A percentile compares a stretch with the other conserved stretches of the same genome.
phyloP scores from a whole-genome alignment of 2,113 vertebrate species.

The Aegithalos caudatus region DNA sequence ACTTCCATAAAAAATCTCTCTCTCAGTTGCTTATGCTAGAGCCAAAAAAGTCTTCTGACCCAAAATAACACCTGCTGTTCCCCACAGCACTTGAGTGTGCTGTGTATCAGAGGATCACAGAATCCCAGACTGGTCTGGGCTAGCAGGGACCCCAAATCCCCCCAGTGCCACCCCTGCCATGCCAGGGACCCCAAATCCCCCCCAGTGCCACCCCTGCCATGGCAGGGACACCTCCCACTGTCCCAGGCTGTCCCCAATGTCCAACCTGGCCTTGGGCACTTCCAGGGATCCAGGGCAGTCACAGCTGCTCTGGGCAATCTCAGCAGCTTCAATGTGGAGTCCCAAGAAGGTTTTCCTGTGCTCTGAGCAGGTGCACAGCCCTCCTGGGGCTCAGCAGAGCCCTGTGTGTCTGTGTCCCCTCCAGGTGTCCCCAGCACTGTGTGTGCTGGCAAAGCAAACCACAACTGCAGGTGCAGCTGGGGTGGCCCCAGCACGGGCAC shows the following conservation, averaged over 20 bases:
- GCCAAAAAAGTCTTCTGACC: neutral
- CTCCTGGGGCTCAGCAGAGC: neutral
- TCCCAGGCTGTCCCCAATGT: neutral
- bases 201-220: rapidly evolving
- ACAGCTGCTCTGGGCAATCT: neutral
- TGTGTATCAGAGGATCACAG: neutral
- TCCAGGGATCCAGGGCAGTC: neutral
- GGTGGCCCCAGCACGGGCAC: rapidly evolving
- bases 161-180: rapidly evolving
- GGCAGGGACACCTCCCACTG: neutral
- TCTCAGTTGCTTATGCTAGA: neutral
- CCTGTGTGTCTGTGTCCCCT: rapidly evolving
- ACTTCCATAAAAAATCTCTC: neutral
- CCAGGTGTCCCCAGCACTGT: rapidly evolving
- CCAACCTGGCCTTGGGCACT: neutral
- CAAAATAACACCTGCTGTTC: neutral
- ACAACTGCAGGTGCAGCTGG: neutral
- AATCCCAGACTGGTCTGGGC: neutral
- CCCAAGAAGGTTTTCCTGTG: rapidly evolving
- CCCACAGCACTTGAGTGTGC: neutral
- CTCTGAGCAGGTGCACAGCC: neutral
- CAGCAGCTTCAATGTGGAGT: rapidly evolving
- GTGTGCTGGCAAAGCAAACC: neutral
- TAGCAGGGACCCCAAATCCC: neutral
- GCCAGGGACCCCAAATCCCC: neutral